phyloP scores from a whole-genome alignment of 2,113 vertebrate genomes.

The Jaculus jaculus region DNA sequence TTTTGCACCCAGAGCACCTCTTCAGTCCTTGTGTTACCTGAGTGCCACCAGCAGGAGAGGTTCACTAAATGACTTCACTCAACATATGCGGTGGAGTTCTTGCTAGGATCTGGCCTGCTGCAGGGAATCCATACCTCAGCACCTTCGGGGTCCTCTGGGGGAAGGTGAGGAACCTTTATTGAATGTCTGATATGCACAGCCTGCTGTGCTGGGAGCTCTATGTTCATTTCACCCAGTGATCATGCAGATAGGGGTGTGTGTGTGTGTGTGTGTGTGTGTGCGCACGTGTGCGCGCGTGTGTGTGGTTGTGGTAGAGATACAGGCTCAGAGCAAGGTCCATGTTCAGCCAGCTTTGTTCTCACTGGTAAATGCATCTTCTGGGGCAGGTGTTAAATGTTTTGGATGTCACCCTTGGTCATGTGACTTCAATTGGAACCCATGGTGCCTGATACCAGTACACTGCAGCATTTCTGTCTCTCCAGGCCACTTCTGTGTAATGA shows the following conservation, averaged over 20 bases:
- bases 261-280: neutral
- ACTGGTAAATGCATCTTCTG: neutral
- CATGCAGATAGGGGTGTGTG: neutral
- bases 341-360: neutral
- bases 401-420: neutral
- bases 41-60: neutral
- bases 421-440: neutral
- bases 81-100: neutral
- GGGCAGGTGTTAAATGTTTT: neutral
- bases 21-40: neutral
- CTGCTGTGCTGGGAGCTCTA: accelerated
- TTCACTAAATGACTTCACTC: neutral
- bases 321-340: neutral
- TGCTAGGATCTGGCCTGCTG: neutral
- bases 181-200: neutral
- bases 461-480: neutral
- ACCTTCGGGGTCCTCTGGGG: neutral
- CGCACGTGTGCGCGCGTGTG: neutral
- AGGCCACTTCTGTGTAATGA: neutral
- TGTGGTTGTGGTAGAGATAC: no score
- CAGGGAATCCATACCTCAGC: neutral
- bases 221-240: neutral
- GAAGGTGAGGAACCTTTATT: neutral
- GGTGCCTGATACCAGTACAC: neutral
- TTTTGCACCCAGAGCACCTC: neutral